Evolutionary conservation across 2,888 invertebrate genomes (phyloP).

Genomic region (Biston betularia): DNA sequence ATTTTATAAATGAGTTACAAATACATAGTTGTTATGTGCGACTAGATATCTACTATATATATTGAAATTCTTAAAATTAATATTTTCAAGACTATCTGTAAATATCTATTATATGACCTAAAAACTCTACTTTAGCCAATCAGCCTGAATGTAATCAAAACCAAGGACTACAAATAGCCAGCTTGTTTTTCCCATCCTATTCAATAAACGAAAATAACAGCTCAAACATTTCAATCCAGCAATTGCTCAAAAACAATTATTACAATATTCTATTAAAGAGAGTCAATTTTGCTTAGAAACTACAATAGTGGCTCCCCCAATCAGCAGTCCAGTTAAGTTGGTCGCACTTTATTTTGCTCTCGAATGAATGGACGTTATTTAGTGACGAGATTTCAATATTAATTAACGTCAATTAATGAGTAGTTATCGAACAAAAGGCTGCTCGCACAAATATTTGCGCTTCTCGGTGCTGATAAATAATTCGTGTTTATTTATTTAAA

Average conservation of each 20-base stretch:
- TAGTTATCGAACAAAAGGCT: slow-evolving; percentile 29
- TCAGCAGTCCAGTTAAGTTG: background rate
- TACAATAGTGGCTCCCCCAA: background rate
- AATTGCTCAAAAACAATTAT: background rate
- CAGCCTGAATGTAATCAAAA: background rate
- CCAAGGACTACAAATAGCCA: background rate
- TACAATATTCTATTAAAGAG: background rate
- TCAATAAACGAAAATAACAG: background rate
- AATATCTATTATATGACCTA: no score
- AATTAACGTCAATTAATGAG: slow-evolving; percentile 31
- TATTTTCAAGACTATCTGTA: no score
- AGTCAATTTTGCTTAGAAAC: background rate
- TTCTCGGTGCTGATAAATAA: slow-evolving; percentile 3
- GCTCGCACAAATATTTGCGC: slow-evolving; percentile 24
- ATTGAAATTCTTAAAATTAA: no score
- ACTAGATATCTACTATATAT: no score
- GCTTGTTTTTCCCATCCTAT: slow-evolving; percentile 18
- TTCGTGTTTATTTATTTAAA: background rate
- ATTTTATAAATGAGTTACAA: no score
- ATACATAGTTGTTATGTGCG: no score
- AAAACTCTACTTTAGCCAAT: background rate
- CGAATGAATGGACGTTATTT: slow-evolving; percentile 16
- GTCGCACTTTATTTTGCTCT: background rate
- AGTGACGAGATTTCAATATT: slow-evolving; percentile 22
- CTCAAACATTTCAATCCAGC: background rate